Evolutionary conservation across 2,888 invertebrate species (phyloP), one percentile per base, ranked within the genome.

Genomic region (Patella ulyssiponensis): DNA sequence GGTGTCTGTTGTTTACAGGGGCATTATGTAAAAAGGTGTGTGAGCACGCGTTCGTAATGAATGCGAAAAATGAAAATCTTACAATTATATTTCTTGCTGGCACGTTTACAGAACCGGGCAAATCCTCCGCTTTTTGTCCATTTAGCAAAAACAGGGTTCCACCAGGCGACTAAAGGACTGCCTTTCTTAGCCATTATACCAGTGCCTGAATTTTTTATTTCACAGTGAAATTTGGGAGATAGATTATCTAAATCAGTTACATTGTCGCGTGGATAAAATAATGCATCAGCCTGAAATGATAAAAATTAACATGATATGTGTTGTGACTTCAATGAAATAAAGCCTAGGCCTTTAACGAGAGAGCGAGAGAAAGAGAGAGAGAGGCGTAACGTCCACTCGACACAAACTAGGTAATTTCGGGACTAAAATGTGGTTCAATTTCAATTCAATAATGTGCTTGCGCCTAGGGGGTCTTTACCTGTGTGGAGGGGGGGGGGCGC

Each of bases 111-210:
- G n/a, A 82, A 74, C 20, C 51, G 53, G 2, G 58, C 23, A 79
- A 83, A 84, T 9, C 52, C 75, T 14, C 83, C 83, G 23, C 81
- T 79, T 53, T n/a, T 33, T 69, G 79, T 79, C 58, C 78, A 79
- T 11, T 64, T 70, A 15, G 70, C 27, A 69, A 83, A 84, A 11
- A 83, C 84, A 12, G 83, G 82, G 54, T 84, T 82, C 84, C 84
- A 84, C 84, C 84, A 84, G 14, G 54, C 27, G 5, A 81, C 77
- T 4, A 84, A 54, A 14, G 70, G 72, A 77, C 82, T 83, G 54
- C 81, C 84, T 71, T 82, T 82, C 70, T 82, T 83, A 52, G 82
- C 75, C 81, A 84, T 81, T 64, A 84, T 77, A 3, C 80, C 84
- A 9, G 80, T 77, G 4, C 84, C 84, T 15, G 74, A 77, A 23